A percentile compares a stretch with the other conserved stretches of the same genome.
Conservation (phyloP, 2,797 vertebrate genomes). For the Crenuchus spilurus region DNA sequence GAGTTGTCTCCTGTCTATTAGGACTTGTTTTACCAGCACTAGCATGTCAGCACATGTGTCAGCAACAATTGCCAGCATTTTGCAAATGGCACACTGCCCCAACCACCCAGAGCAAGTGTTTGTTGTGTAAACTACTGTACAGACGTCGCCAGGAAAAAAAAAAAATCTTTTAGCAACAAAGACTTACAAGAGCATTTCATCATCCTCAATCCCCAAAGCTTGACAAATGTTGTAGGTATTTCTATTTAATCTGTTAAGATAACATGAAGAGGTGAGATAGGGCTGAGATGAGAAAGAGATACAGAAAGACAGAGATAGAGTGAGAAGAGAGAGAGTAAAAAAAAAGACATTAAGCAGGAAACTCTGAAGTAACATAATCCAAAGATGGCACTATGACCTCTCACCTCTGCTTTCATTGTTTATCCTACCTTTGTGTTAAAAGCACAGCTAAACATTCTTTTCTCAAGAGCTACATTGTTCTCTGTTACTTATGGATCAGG, state of each 20-base stretch:
- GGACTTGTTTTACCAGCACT: conserved; percentile 8
- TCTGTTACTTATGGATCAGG: conserved; percentile 51
- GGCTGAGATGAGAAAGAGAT: neutral
- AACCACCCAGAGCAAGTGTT: conserved; percentile 29
- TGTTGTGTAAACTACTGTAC: conserved; percentile 20
- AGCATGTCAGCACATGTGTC: conserved; percentile 27
- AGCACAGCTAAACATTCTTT: conserved; percentile 58
- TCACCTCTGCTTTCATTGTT: conserved; percentile 24
- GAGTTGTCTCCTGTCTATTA: conserved; percentile 3
- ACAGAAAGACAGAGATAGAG: neutral
- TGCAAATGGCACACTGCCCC: neutral
- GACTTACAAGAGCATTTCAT: conserved; percentile 26
- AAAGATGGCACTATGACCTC: conserved; percentile 34
- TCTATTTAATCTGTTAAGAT: neutral
- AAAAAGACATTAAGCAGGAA: conserved; percentile 37
- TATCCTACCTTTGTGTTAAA: conserved; percentile 55
- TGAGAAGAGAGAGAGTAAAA: conserved; percentile 8
- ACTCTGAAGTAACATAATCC: conserved; percentile 33
- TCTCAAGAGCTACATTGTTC: conserved; percentile 54
- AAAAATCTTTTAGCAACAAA: conserved; percentile 17
- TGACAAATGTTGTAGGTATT: conserved; percentile 26
- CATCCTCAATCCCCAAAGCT: conserved; percentile 15
- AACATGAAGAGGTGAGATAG: conserved; percentile 4
- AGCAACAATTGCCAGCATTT: conserved; percentile 25
- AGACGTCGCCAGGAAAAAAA: conserved; percentile 18